Conservation (phyloP, 1,140 invertebrate species). For the Nylanderia fulva region DNA sequence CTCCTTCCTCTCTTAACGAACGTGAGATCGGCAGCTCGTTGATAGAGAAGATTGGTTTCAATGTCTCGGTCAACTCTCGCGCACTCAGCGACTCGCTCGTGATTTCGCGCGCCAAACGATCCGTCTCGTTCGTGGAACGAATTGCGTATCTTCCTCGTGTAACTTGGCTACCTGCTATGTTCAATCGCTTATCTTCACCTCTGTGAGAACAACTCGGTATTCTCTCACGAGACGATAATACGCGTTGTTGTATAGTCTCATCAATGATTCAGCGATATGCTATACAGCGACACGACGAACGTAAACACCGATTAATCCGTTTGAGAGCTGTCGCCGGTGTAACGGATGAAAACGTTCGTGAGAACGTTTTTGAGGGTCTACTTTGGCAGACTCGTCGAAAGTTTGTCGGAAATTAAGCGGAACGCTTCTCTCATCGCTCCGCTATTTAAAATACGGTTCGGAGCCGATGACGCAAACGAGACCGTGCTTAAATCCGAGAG, state of each 20-base stretch:
- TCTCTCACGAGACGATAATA: constrained; percentile 62
- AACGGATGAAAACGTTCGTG: constrained; percentile 34
- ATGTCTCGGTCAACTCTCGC: constrained; percentile 29
- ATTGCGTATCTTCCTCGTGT: constrained; percentile 45
- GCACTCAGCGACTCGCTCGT: constrained; percentile 32
- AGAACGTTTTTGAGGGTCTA: constrained; percentile 14
- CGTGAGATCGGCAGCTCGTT: not conserved
- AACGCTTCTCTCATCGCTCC: constrained; percentile 23
- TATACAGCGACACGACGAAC: constrained; percentile 33
- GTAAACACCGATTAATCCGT: constrained; percentile 51
- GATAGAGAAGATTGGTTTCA: constrained; percentile 15
- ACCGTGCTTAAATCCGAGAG: constrained; percentile 71
- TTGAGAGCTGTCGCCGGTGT: constrained; percentile 6
- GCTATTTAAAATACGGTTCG: constrained; percentile 66
- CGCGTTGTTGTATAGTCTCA: constrained; percentile 54
- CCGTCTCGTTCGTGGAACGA: constrained; percentile 58
- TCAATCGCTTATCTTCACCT: constrained; percentile 50
- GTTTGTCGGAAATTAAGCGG: constrained; percentile 48
- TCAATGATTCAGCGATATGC: constrained; percentile 52
- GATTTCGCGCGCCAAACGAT: constrained; percentile 52
- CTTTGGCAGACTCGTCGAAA: constrained; percentile 11
- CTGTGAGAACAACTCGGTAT: constrained; percentile 61
- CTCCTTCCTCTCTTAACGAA: not conserved
- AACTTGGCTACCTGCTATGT: constrained; percentile 63
- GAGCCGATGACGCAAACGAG: constrained; percentile 72